A percentile compares a stretch with the other conserved stretches of the same genome.
These are phyloP conservation scores for Bhutanitis thaidina DNA, from an alignment of 2,888 invertebrate genomes.

Conservation along the genomic window DNA sequence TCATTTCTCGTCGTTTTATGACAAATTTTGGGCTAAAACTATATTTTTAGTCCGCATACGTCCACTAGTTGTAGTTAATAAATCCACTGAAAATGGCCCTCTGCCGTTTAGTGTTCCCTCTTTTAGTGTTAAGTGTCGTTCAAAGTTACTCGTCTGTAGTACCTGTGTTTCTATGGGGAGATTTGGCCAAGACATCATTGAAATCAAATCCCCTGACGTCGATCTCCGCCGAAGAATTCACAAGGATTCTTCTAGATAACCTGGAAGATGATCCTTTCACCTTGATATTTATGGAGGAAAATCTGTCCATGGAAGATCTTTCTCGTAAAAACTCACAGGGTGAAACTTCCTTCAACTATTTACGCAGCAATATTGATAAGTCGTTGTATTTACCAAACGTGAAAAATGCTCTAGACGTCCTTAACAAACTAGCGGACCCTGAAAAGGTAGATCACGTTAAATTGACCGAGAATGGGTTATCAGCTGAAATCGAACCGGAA, in stretches of 20 bases:
- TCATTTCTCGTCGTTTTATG: slow-evolving; percentile 58
- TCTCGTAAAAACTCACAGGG: slow-evolving; percentile 66
- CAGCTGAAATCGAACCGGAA: slow-evolving; percentile 52
- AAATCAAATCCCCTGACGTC: slow-evolving; percentile 53
- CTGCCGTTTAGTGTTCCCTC: slow-evolving; percentile 62
- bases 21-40: slow-evolving; percentile 54
- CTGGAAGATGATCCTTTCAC: slow-evolving; percentile 56
- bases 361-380: slow-evolving; percentile 47
- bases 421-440: slow-evolving; percentile 73
- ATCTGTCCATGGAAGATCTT: slow-evolving; percentile 81
- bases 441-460: slow-evolving; percentile 50
- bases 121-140: slow-evolving; percentile 62
- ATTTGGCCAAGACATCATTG: slow-evolving; percentile 40
- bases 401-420: slow-evolving; percentile 74
- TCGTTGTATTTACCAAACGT: slow-evolving; percentile 82
- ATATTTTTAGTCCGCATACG: slow-evolving; percentile 54
- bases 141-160: slow-evolving; percentile 58
- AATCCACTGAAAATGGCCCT: slow-evolving; percentile 57
- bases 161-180: slow-evolving; percentile 82
- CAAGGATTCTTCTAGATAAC: slow-evolving; percentile 49
- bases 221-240: slow-evolving; percentile 51
- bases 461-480: slow-evolving; percentile 58
- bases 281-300: slow-evolving; percentile 75
- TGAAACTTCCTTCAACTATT: slow-evolving; percentile 53
- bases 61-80: slow-evolving; percentile 50